Base-by-base conservation (phyloP, 2,797 vertebrate genomes). In the Sebastes matsubarae region DNA sequence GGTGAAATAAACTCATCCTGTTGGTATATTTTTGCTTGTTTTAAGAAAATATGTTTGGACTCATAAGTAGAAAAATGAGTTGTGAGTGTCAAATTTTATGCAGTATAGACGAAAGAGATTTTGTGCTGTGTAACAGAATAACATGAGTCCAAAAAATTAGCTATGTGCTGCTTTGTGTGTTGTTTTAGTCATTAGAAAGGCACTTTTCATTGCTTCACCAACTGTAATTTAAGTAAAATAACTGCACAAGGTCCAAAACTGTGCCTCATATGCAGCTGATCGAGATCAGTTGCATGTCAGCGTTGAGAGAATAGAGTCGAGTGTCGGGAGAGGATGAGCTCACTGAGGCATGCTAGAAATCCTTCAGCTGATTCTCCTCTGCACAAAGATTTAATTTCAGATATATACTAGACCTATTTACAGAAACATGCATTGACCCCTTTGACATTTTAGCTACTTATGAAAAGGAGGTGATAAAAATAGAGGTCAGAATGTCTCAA, bases 271-370 rank as follows among this genome's bases (percentile, higher is more conserved):
- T 65, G 67, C 82, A 76, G 79, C 84, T 71, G 84, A 84, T 81
- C n/a, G 77, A 86, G 79, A 84, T 84, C 77, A 81, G 77, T 73
- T 10, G 38, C 79, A 63, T 79, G 76, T 85, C 79, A 81, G 67
- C 20, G 20, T n/a, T 77, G 69, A 79, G 65, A 89, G 80, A 89
- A 75, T 73, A 64, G 80, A 73, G 61, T 63, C 34, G 57, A 72
- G 64, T 79, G 77, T 84, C 8, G 9, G 54, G 79, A 59, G 71
- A 72, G 22, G 68, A 86, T 85, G 84, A 83, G 68, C 61, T 90
- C 81, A 84, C 59, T 72, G 60, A 81, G 80, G 81, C 77, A 86
- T 88, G 82, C 50, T 54, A 75, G 66, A 82, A 82, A 90, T 84
- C 70, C 80, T 88, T 32, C 60, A 75, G 74, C 80, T 83, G 75